Percentiles rank a stretch among this genome's conserved stretches.
These are phyloP conservation scores for Anoura caudifer DNA, from an alignment of 2,113 vertebrate species.

Conservation along the genomic window DNA sequence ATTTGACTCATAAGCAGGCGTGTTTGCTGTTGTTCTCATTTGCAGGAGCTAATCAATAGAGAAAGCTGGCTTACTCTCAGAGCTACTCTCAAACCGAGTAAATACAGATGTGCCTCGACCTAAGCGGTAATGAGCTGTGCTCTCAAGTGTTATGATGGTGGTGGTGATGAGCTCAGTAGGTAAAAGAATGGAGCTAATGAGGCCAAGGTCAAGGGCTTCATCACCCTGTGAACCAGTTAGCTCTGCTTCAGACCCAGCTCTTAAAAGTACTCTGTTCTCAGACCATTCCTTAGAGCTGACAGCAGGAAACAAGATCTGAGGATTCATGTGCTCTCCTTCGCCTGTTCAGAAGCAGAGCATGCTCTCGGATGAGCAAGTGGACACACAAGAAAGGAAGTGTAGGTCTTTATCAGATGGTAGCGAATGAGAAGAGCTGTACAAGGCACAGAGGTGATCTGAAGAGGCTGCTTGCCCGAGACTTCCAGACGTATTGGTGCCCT, in stretches of 20 bases:
- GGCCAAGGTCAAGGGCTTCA: neutral
- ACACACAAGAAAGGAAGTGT: neutral
- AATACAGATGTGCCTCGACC: neutral
- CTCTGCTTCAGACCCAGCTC: neutral
- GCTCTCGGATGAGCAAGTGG: neutral
- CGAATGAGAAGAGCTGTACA: neutral
- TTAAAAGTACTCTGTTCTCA: neutral
- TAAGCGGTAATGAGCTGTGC: neutral
- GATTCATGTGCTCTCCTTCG: neutral
- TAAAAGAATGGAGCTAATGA: neutral
- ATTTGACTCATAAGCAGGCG: neutral
- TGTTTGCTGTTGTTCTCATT: neutral
- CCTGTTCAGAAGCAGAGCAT: rapidly evolving
- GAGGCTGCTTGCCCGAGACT: neutral
- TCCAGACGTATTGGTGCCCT: neutral
- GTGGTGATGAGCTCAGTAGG: neutral
- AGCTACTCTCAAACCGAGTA: neutral
- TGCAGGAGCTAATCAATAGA: neutral
- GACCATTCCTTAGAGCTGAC: neutral
- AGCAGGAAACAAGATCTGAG: neutral
- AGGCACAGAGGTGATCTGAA: neutral
- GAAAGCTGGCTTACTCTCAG: neutral
- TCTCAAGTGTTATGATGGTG: neutral
- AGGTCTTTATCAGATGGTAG: neutral
- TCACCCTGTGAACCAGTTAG: neutral